These are phyloP conservation scores for Camponotus pennsylvanicus DNA, from an alignment of 1,140 invertebrate species.

Conservation along the genomic window DNA sequence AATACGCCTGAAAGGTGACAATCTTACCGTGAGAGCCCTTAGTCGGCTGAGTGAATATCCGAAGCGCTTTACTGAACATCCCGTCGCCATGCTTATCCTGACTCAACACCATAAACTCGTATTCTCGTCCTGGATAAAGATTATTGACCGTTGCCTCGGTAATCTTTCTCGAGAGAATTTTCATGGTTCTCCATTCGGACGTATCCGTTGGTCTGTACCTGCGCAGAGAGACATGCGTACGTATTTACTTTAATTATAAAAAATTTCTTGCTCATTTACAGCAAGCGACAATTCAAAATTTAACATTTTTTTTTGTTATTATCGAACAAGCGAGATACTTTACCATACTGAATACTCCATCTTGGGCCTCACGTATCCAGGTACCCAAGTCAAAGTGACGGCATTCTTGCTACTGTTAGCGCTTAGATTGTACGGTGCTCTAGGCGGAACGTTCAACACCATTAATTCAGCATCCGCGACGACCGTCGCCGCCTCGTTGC, in stretches of 20 bases:
- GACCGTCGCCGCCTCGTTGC: slow-evolving; percentile 97
- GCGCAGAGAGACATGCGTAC: background rate
- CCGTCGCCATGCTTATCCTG: slow-evolving; percentile 95
- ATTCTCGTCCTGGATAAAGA: slow-evolving; percentile 91
- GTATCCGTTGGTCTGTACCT: slow-evolving; percentile 90
- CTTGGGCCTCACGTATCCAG: slow-evolving; percentile 93
- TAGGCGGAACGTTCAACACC: slow-evolving; percentile 94
- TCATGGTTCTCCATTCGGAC: slow-evolving; percentile 92
- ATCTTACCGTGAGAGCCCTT: slow-evolving; percentile 61
- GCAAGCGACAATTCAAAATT: background rate
- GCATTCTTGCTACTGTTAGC: slow-evolving; percentile 92
- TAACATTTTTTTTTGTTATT: background rate
- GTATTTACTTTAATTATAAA: background rate
- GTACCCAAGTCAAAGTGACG: slow-evolving; percentile 94
- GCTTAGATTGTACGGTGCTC: slow-evolving; percentile 96
- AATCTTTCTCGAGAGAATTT: slow-evolving; percentile 89
- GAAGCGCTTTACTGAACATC: slow-evolving; percentile 94
- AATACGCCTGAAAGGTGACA: slow-evolving; percentile 79
- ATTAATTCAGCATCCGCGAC: slow-evolving; percentile 95
- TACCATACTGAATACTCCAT: slow-evolving; percentile 96
- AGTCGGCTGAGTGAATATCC: slow-evolving; percentile 89
- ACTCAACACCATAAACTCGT: slow-evolving; percentile 96
- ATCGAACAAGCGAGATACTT: background rate
- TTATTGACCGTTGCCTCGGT: slow-evolving; percentile 93
- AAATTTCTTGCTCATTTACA: background rate